Evolutionary conservation across 2,888 invertebrate genomes (phyloP).

Genomic region (Drosophila subquinaria): DNA sequence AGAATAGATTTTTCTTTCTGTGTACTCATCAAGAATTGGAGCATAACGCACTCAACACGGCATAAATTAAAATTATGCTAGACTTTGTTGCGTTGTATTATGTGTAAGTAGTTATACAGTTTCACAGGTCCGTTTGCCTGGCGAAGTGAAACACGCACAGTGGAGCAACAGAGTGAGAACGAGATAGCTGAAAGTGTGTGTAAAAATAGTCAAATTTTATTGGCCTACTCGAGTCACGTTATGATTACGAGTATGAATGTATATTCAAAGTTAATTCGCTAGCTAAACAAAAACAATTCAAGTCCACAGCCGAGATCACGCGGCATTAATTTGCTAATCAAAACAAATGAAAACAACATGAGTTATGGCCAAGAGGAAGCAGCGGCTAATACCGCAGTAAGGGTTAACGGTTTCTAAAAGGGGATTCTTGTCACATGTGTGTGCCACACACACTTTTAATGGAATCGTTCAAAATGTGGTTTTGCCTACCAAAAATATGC

Average conservation of each 20-base stretch:
- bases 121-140: constrained; percentile 62
- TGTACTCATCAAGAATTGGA: constrained; percentile 57
- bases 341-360: constrained; percentile 82
- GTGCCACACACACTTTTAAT: constrained; percentile 66
- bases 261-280: constrained; percentile 47
- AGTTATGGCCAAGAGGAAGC: constrained; percentile 66
- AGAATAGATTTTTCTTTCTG: no score
- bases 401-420: constrained; percentile 65
- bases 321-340: constrained; percentile 77
- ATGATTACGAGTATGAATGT: constrained; percentile 51
- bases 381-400: constrained; percentile 64
- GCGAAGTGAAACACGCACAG: constrained; percentile 72
- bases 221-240: constrained; percentile 72
- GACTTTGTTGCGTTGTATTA: constrained; percentile 19
- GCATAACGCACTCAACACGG: constrained; percentile 78
- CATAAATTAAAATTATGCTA: constrained; percentile 76
- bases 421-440: constrained; percentile 20
- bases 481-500: constrained; percentile 39
- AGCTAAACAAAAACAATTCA: constrained; percentile 43
- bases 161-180: constrained; percentile 49
- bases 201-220: constrained; percentile 73
- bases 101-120: constrained; percentile 30
- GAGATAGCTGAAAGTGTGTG: constrained; percentile 38
- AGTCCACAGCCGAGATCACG: constrained; percentile 32
- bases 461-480: constrained; percentile 72